Base-by-base conservation (phyloP, 2,888 invertebrate species). In the Ametastegia equiseti region DNA sequence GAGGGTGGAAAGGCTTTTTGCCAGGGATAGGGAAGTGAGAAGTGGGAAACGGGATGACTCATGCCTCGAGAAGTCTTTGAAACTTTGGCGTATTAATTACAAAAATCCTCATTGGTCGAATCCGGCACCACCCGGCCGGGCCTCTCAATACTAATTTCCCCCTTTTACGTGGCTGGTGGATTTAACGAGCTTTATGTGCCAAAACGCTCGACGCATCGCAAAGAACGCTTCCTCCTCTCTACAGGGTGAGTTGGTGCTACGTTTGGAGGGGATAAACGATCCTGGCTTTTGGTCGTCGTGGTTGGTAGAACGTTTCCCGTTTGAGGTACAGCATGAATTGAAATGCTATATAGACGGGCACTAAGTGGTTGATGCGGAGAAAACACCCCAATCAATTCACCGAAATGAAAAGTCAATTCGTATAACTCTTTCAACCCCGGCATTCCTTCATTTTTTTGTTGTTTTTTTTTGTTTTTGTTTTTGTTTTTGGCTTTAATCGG, bases 161-260 rank as follows among this genome's bases (percentile, higher is more conserved):
- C 75, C 75, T 54, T 75, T 54, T 54, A 75, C 75, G 75, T 50
- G 75, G 75, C 75, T 75, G 75, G 75, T 75, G 75, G 75, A 75
- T 75, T 75, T 75, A 75, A 75, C 75, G 75, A 75, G 75, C 75
- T 75, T 75, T 75, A 75, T 75, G 75, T 75, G 75, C 75, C 75
- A 75, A 85, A 86, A 85, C 85, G 86, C 85, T 86, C 84, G 86
- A 86, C 85, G 84, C 86, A 84, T 86, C 84, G 85, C 83, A 86
- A 86, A 65, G 78, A 79, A 45, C 60, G 63, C 65, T 42, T 79
- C 54, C 54, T 54, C 75, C 54, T 54, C 15, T 75, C 75, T 75
- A n/a, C n/a, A 36, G 75, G 75, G 54, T 75, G 75, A 75, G 54
- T 75, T 33, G 50, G 33, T 50, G 33, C 11, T 23, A 47, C 47